phyloP scores from a whole-genome alignment of 2,888 invertebrate species.

The Sphaerophoria rueppellii region DNA sequence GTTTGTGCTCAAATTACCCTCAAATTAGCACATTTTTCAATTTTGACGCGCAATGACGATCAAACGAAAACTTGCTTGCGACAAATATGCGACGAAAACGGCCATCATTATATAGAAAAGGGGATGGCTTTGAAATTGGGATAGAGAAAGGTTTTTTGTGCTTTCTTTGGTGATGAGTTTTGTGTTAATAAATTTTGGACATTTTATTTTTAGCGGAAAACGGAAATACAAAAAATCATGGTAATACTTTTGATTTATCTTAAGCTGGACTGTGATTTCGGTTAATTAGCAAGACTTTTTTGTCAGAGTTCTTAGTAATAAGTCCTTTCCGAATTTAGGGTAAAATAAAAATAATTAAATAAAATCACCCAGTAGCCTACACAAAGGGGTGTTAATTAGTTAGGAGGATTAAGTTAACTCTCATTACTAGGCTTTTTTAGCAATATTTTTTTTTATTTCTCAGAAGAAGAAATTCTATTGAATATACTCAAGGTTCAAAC shows the following conservation, averaged over 20 bases:
- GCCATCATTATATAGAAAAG: background rate
- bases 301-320: background rate
- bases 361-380: background rate
- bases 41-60: constrained; percentile 51
- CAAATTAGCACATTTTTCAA: constrained; percentile 70
- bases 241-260: constrained; percentile 52
- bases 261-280: constrained; percentile 36
- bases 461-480: background rate
- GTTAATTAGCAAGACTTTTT: constrained; percentile 45
- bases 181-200: constrained; percentile 11
- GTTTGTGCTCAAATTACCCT: constrained; percentile 63
- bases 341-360: constrained; percentile 13
- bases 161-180: background rate
- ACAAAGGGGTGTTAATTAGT: background rate
- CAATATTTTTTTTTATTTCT: background rate
- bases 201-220: constrained; percentile 4
- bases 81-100: constrained; percentile 31
- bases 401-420: background rate
- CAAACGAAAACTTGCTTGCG: background rate
- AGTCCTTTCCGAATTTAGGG: background rate
- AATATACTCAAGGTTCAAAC: too few species aligned
- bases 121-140: background rate
- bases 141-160: background rate
- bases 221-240: constrained; percentile 8
- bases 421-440: background rate